These are phyloP conservation scores for Nematolebias whitei DNA, from an alignment of 2,113 vertebrate genomes.

Conservation along the genomic window DNA sequence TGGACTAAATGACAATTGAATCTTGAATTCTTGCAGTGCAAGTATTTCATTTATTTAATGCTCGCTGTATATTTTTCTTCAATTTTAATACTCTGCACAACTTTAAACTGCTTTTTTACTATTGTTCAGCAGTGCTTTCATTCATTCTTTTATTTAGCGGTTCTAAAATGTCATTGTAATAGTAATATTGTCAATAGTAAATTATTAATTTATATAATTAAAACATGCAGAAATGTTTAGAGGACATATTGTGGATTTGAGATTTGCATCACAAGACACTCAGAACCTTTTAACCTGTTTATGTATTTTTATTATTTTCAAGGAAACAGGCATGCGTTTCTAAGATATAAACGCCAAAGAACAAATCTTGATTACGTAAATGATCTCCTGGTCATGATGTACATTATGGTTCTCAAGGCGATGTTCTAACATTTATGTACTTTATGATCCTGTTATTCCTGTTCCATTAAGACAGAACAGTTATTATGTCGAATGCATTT, in stretches of 20 bases:
- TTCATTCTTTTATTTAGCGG: no score
- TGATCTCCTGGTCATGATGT: background rate
- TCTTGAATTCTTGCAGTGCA: no score
- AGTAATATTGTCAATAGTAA: no score
- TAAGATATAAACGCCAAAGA: background rate
- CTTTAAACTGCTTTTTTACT: background rate
- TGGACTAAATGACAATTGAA: no score
- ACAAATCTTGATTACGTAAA: background rate
- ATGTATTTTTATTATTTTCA: background rate
- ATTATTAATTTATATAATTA: no score
- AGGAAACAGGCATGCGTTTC: background rate
- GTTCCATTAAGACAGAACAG: background rate
- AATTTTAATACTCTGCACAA: no score
- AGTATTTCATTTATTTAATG: no score
- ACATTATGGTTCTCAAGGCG: background rate
- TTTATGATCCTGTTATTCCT: background rate
- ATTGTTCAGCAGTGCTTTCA: background rate
- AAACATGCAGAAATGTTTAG: no score
- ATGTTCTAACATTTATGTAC: background rate
- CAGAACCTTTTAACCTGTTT: background rate
- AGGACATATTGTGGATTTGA: background rate
- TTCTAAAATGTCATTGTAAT: no score
- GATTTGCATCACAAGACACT: background rate
- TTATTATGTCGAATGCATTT: background rate
- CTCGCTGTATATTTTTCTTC: background rate